phyloP scores from a whole-genome alignment of 2,113 vertebrate species.

The Psephotus haematonotus region DNA sequence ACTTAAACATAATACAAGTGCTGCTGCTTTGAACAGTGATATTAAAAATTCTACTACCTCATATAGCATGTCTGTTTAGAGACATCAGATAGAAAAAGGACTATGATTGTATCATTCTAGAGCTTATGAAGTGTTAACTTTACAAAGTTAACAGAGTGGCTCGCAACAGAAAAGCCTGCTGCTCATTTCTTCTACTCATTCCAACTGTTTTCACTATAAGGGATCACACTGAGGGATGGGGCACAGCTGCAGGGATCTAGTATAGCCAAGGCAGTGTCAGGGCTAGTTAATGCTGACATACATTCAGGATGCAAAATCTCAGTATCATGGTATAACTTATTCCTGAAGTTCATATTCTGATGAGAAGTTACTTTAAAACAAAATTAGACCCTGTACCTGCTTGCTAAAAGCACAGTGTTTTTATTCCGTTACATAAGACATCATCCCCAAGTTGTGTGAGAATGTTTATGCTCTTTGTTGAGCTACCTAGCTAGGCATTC shows the following conservation, averaged over 20 bases:
- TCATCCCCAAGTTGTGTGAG: background rate
- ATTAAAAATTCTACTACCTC: background rate
- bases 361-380: background rate
- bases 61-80: background rate
- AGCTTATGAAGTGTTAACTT: background rate
- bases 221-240: background rate
- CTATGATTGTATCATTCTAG: background rate
- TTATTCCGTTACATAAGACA: background rate
- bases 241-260: background rate
- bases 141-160: background rate
- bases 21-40: background rate
- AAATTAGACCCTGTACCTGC: background rate
- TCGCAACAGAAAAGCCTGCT: background rate
- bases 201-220: background rate
- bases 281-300: background rate
- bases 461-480: background rate
- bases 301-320: background rate
- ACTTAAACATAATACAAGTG: background rate
- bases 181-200: background rate
- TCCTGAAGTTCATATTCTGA: background rate
- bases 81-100: background rate
- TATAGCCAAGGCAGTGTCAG: background rate
- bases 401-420: background rate
- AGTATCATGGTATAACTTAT: accelerated
- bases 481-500: background rate